Evolutionary conservation across 2,888 invertebrate species (phyloP).

Genomic region (Ferrisia virgata): DNA sequence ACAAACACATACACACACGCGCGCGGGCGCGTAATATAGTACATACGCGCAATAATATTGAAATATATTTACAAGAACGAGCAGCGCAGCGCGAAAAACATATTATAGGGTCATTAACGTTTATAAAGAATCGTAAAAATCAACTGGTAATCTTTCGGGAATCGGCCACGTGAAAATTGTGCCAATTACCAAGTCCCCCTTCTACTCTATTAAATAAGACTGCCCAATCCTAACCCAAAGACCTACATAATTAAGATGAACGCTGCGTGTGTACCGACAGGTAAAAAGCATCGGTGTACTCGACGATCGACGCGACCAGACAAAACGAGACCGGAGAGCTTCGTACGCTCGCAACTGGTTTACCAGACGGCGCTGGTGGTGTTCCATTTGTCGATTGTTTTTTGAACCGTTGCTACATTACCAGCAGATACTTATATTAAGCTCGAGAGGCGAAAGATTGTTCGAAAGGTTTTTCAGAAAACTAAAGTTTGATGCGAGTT

Average conservation of each 20-base stretch:
- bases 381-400: no score
- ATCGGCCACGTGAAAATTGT: constrained; percentile 45
- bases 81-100: constrained; percentile 6
- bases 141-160: constrained; percentile 40
- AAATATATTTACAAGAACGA: neutral
- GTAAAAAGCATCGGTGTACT: constrained; percentile 21
- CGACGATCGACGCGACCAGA: no score
- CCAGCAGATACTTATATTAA: no score
- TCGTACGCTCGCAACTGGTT: neutral
- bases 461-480: no score
- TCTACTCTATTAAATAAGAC: constrained; percentile 40
- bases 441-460: no score
- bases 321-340: neutral
- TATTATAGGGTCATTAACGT: constrained; percentile 39
- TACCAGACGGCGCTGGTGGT: neutral
- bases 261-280: neutral
- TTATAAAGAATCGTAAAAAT: constrained; percentile 40
- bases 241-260: constrained; percentile 37
- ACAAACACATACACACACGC: neutral
- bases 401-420: no score
- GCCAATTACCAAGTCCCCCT: constrained; percentile 40
- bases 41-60: neutral
- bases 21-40: neutral
- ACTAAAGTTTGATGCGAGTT: no score
- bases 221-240: constrained; percentile 44